Percentiles rank a stretch among this genome's conserved stretches.
Evolutionary conservation across 2,113 vertebrate genomes (phyloP).

Genomic region (Potamarius usumacintae): DNA sequence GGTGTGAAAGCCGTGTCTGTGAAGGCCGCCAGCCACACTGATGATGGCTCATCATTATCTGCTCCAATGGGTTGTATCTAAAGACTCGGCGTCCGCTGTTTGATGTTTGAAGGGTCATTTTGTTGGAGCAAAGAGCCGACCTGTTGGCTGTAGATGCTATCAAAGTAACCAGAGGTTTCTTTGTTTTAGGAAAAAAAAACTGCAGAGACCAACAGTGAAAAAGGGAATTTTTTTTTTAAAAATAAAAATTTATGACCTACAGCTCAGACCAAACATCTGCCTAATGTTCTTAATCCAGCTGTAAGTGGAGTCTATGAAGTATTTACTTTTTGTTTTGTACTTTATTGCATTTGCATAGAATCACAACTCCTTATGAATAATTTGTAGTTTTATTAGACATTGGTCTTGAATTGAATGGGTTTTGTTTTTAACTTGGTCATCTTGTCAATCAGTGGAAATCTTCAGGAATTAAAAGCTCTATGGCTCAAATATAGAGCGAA

Average conservation of each 20-base stretch:
- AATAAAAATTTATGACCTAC: not conserved
- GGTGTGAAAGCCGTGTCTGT: constrained; percentile 64
- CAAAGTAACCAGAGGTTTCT: constrained; percentile 6
- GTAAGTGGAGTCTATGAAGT: not conserved
- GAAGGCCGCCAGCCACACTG: constrained; percentile 31
- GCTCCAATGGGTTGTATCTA: constrained; percentile 23
- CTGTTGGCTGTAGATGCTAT: constrained; percentile 46
- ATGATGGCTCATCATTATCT: constrained; percentile 50
- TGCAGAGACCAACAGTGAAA: not conserved
- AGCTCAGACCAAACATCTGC: not conserved
- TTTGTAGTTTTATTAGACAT: not conserved
- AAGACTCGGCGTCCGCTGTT: constrained; percentile 8
- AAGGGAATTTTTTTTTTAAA: not conserved
- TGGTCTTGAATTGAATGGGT: not conserved
- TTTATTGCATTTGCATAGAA: not conserved
- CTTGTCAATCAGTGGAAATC: not conserved
- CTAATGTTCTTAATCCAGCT: not conserved
- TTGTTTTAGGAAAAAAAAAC: not conserved
- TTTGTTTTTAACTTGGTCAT: not conserved
- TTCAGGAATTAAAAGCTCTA: not conserved
- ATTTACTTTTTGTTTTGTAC: not conserved
- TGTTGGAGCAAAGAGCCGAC: constrained; percentile 38
- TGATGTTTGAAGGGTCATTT: constrained; percentile 39
- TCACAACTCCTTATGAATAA: not conserved
- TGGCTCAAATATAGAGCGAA: not conserved